Percentiles rank a stretch among this genome's conserved stretches.
Evolutionary conservation across 1,140 invertebrate species (phyloP).

Genomic region (Neodiprion fabricii): DNA sequence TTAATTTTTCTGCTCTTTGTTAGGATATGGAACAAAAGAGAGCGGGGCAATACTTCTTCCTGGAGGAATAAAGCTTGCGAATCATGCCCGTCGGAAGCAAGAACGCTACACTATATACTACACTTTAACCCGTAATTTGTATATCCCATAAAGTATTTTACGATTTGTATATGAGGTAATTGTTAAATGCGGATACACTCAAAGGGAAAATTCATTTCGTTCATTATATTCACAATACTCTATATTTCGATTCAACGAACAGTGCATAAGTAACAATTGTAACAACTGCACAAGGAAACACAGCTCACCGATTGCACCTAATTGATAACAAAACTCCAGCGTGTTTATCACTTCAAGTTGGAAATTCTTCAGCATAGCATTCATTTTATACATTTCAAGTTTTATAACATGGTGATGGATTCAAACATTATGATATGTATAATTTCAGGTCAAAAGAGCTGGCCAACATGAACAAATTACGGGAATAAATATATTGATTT

Average conservation of each 20-base stretch:
- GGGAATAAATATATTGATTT: not conserved
- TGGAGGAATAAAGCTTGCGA: conserved; percentile 80
- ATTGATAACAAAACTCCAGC: too few relatives aligned
- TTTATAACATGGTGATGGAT: too few relatives aligned
- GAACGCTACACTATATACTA: not conserved
- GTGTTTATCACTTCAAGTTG: too few relatives aligned
- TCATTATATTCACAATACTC: not conserved
- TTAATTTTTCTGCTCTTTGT: conserved; percentile 4
- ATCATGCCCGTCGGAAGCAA: not conserved
- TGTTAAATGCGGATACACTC: not conserved
- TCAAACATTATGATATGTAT: too few relatives aligned
- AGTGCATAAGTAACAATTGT: too few relatives aligned
- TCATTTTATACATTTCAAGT: too few relatives aligned
- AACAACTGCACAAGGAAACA: too few relatives aligned
- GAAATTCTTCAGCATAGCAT: too few relatives aligned
- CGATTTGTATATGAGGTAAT: not conserved
- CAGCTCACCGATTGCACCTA: too few relatives aligned
- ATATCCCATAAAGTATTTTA: not conserved
- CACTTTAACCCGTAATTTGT: not conserved
- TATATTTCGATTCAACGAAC: not conserved
- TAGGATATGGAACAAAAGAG: conserved; percentile 97
- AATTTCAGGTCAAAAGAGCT: too few relatives aligned
- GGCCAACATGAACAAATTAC: too few relatives aligned
- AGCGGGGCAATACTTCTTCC: conserved; percentile 97
- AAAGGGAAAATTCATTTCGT: not conserved